A percentile compares a stretch with the other conserved stretches of the same genome.
Evolutionary conservation across 2,888 invertebrate species (phyloP).

Genomic region (Trichacis sp.): DNA sequence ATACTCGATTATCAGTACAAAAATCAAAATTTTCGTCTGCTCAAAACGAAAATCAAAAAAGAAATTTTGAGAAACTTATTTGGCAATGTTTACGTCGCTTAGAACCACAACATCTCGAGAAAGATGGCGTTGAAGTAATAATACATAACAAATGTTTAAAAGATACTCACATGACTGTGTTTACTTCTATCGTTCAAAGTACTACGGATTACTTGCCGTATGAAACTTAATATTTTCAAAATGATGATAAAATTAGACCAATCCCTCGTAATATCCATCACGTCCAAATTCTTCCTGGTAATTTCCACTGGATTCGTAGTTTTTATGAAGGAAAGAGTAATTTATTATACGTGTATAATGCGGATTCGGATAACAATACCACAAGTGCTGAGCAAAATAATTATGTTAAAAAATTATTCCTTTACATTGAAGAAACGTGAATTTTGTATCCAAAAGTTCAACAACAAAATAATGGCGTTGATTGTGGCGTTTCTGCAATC

Average conservation of each 20-base stretch:
- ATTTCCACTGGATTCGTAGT: constrained; percentile 9
- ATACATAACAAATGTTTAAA: constrained; percentile 3
- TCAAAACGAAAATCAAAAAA: too few relatives aligned
- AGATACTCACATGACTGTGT: constrained; percentile 5
- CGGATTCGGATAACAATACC: not conserved
- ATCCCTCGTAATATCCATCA: constrained; percentile 4
- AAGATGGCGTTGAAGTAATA: too few relatives aligned
- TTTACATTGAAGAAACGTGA: not conserved
- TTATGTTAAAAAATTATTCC: not conserved
- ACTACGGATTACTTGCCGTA: constrained; percentile 11
- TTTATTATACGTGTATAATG: constrained; percentile 6
- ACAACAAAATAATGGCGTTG: constrained; percentile 4
- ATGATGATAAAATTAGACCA: constrained; percentile 9
- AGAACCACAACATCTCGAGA: too few relatives aligned
- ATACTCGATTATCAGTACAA: too few relatives aligned
- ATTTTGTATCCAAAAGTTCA: constrained; percentile 10
- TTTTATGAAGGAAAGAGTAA: not conserved
- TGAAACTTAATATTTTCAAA: constrained; percentile 5
- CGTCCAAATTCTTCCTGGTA: constrained; percentile 13
- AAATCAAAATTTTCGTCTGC: too few relatives aligned
- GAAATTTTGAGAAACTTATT: too few relatives aligned
- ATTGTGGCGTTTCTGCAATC: constrained; percentile 1
- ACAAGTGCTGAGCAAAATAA: not conserved
- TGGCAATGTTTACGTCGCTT: too few relatives aligned
- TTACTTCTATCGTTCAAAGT: constrained; percentile 14